These are phyloP conservation scores for Anolis sagrei DNA, from an alignment of 2,113 vertebrate species.

Conservation along the genomic window DNA sequence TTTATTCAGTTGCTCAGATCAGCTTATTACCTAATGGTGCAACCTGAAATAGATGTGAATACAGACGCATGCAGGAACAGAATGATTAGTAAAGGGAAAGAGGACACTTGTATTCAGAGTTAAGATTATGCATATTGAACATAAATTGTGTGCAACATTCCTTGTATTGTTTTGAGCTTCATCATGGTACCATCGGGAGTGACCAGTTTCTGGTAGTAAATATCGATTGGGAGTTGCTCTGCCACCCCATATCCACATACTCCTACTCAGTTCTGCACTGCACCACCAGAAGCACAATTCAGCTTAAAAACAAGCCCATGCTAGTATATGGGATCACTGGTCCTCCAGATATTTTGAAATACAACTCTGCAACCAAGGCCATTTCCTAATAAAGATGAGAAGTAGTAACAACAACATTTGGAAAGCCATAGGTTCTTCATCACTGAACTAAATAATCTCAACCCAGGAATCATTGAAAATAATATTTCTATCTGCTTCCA, in stretches of 20 bases:
- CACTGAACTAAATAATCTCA: background rate
- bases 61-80: background rate
- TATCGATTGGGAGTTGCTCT: too few species aligned
- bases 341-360: background rate
- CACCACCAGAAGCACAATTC: background rate
- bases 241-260: too few species aligned
- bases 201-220: background rate
- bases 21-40: background rate
- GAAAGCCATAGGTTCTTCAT: background rate
- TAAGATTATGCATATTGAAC: background rate
- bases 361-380: background rate
- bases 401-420: background rate
- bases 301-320: background rate
- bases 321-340: background rate
- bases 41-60: background rate
- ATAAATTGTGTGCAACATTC: background rate
- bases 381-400: background rate
- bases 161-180: background rate
- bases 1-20: background rate
- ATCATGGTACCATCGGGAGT: background rate
- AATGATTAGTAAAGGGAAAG: background rate
- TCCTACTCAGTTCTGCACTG: background rate
- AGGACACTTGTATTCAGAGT: background rate
- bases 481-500: background rate
- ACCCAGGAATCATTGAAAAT: background rate